Percentiles rank a stretch among this genome's conserved stretches.
phyloP scores from a whole-genome alignment of 2,888 invertebrate species.

The Dryococelus australis region DNA sequence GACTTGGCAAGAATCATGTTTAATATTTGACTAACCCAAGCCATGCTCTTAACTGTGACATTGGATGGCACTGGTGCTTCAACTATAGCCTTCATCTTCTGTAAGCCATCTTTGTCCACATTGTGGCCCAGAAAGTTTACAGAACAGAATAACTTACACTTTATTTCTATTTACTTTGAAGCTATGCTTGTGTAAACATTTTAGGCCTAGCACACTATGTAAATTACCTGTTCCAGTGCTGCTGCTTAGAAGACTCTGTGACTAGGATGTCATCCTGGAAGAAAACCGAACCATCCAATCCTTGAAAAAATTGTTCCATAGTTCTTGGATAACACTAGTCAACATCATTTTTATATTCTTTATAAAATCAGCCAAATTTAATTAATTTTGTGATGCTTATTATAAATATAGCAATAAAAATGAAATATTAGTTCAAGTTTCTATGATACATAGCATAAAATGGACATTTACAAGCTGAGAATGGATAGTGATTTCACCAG shows the following conservation, averaged over 20 bases:
- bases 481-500: too few species aligned
- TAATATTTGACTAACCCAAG: slow-evolving; percentile 34
- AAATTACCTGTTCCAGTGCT: slow-evolving; percentile 28
- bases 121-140: slow-evolving; percentile 9
- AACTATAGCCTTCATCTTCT: slow-evolving; percentile 20
- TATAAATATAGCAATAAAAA: too few species aligned
- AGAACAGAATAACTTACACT: slow-evolving; percentile 12
- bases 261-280: slow-evolving; percentile 34
- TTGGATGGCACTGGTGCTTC: slow-evolving; percentile 21
- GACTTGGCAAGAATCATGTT: slow-evolving; percentile 31
- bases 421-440: too few species aligned
- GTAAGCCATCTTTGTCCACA: not conserved
- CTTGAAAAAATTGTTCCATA: slow-evolving; percentile 32
- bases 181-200: slow-evolving; percentile 21
- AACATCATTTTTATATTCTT: too few species aligned
- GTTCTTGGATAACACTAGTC: not conserved
- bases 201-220: not conserved
- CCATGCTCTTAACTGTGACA: slow-evolving; percentile 17
- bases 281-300: slow-evolving; percentile 13
- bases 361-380: too few species aligned
- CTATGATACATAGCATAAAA: too few species aligned
- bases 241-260: slow-evolving; percentile 19
- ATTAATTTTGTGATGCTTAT: too few species aligned
- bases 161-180: slow-evolving; percentile 32
- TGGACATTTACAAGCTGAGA: too few species aligned